Base-by-base conservation (phyloP, 2,888 invertebrate species). In the Agrotis clavis region DNA sequence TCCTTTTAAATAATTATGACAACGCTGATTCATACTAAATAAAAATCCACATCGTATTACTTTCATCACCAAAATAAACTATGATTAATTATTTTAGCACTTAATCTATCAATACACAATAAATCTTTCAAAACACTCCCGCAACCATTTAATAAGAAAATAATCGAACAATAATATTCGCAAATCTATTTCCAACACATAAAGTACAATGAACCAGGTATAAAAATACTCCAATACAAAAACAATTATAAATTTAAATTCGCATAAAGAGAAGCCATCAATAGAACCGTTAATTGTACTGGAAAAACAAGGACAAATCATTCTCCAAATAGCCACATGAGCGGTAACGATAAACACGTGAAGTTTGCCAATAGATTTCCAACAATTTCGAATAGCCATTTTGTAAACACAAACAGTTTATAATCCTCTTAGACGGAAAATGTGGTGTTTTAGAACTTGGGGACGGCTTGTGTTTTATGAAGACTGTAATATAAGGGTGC, bases 241-340 rank as follows among this genome's bases (percentile, higher is more conserved):
- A 74, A 61, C 48, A 59, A 66, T 65, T 35, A 47, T 61, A 64
- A 61, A 61, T 67, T 64, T 54, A 19, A 51, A 50, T 68, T 41
- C 14, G 53, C 45, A 18, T 47, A 1, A 56, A 79, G 9, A 57
- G 7, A 13, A 54, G 25, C 30, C n/a, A 61, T 48, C 53, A 61
- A 70, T 13, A 45, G 30, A 70, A 21, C 18, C 21, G 25, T 67
- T 67, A 60, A 81, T 80, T 59, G 14, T 14, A 45, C 14, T n/a
- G 60, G n/a, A 64, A 13, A 63, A 66, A 78, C 57, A 60, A 19
- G n/a, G n/a, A 51, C 13, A 45, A 35, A 6, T 3, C 2, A 16
- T 59, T 67, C 60, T 61, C 18, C n/a, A 35, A 79, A 66, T 56
- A 73, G 21, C 59, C 3, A 2, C 4, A 25, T 47, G 19, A 67